Conservation (phyloP, 1,140 invertebrate genomes). For the Gryon sp. region DNA sequence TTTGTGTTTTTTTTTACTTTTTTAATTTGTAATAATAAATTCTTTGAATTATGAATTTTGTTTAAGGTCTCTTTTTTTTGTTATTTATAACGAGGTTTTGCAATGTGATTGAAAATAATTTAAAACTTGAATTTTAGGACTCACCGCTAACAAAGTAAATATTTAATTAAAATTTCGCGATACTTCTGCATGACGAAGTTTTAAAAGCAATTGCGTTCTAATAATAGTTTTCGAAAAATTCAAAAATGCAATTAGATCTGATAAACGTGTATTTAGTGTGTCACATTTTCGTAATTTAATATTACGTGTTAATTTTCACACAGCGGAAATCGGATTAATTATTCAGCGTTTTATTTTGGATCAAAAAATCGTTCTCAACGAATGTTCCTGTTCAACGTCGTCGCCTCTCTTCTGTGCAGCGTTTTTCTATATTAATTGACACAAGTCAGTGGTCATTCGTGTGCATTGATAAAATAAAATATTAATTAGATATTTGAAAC, state of each 20-base stretch:
- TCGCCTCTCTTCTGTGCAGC: no score
- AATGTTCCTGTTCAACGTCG: not conserved
- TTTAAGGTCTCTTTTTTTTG: no score
- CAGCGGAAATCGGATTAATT: conserved; percentile 29
- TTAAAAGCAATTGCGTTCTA: conserved; percentile 26
- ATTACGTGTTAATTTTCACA: conserved; percentile 34
- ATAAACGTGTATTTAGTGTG: conserved; percentile 32
- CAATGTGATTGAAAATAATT: no score
- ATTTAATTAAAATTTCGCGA: conserved; percentile 22
- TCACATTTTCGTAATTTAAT: conserved; percentile 41
- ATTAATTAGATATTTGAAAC: no score
- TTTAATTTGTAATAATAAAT: no score
- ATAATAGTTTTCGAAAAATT: conserved; percentile 34
- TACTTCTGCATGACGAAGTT: conserved; percentile 4
- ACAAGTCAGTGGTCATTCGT: conserved; percentile 11
- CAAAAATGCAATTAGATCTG: conserved; percentile 27
- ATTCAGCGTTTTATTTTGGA: conserved; percentile 27
- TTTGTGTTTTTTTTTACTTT: no score
- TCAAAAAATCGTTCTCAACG: conserved; percentile 16
- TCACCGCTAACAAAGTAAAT: conserved; percentile 5
- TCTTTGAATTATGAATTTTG: no score
- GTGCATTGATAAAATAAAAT: conserved; percentile 32
- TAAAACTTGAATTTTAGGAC: not conserved
- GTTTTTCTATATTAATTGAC: conserved; percentile 23
- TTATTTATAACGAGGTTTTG: no score